These are phyloP conservation scores for Crax fasciolata DNA, from an alignment of 2,797 vertebrate genomes.

Conservation along the genomic window DNA sequence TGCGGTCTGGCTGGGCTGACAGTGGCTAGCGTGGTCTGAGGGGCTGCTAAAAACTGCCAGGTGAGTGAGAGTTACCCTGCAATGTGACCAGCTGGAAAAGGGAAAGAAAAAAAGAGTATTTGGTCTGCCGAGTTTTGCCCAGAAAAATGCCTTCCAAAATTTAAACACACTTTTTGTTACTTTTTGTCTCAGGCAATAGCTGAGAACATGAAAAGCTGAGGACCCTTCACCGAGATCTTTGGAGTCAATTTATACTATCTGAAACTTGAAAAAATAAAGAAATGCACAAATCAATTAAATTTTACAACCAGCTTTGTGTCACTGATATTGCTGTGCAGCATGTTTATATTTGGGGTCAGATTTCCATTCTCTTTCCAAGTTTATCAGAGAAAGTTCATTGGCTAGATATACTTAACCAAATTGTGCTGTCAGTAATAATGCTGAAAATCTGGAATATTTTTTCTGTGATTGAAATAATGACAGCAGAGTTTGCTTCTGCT, in stretches of 20 bases:
- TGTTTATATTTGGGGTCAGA: conserved; percentile 29
- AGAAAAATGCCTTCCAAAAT: conserved; percentile 2
- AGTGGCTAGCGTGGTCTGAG: background rate
- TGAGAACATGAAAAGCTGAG: background rate
- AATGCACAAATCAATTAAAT: conserved; percentile 19
- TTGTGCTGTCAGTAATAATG: background rate
- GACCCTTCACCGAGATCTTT: conserved; percentile 7
- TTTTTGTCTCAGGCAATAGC: conserved; percentile 41
- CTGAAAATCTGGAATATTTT: background rate
- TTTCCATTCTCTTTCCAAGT: conserved; percentile 18
- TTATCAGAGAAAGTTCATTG: background rate
- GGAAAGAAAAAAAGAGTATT: background rate
- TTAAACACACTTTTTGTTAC: background rate
- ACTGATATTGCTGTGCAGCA: conserved; percentile 6
- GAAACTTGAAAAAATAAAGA: conserved; percentile 50
- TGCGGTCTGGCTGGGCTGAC: background rate
- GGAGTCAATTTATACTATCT: conserved; percentile 28
- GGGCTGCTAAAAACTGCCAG: background rate
- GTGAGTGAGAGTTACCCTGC: background rate
- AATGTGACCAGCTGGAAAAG: background rate
- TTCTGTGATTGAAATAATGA: background rate
- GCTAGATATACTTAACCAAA: background rate
- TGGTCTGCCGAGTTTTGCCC: background rate
- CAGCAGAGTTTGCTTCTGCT: conserved; percentile 2
- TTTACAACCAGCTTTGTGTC: conserved; percentile 24